Base-by-base conservation (phyloP, 2,797 vertebrate genomes). In the Crenichthys baileyi region DNA sequence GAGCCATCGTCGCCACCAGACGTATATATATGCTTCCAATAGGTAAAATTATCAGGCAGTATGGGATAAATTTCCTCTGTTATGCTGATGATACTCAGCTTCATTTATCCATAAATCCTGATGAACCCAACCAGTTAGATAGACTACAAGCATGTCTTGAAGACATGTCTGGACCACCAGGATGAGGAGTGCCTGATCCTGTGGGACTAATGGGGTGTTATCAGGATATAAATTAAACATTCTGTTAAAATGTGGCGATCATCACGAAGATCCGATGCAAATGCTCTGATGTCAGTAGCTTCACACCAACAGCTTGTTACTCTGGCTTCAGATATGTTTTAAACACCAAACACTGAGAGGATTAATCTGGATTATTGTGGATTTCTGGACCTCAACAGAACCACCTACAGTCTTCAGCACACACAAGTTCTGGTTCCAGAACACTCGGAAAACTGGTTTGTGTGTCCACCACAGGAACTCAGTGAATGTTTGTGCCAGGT, bases 301-400 rank as follows among this genome's bases (percentile, higher is more conserved):
- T 61, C 31, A 29, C 29, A 20, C 61, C 26, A 7, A 63, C 61
- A 63, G 61, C 61, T 63, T 63, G 61, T 63, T 63, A 29, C 61
- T 63, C 61, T 63, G 31, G 36, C 61, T 63, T 63, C 61, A 68
- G 20, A 41, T 44, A 39, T 5, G 36, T 41, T 3, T 50, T 26
- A 31, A 50, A 26, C 9, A 18, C 61, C 61, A 36, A 63, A 63
- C 61, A 20, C 3, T 63, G 29, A 63, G 61, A 36, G 61, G 61
- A 63, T 63, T 63, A 36, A 63, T 63, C 29, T 36, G 15, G 61
- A 63, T 63, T 63, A 63, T 63, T 29, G 61, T 36, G 61, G 31
- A 36, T 63, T 63, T 63, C 61, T 15, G 7, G 29, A 36, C 61
- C 16, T 36, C 16, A 16, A 63, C 7, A 63, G 61, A 16, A 20